Evolutionary conservation across 2,113 vertebrate species (phyloP), one percentile per base, ranked within the genome.

Genomic region (Anas platyrhynchos): DNA sequence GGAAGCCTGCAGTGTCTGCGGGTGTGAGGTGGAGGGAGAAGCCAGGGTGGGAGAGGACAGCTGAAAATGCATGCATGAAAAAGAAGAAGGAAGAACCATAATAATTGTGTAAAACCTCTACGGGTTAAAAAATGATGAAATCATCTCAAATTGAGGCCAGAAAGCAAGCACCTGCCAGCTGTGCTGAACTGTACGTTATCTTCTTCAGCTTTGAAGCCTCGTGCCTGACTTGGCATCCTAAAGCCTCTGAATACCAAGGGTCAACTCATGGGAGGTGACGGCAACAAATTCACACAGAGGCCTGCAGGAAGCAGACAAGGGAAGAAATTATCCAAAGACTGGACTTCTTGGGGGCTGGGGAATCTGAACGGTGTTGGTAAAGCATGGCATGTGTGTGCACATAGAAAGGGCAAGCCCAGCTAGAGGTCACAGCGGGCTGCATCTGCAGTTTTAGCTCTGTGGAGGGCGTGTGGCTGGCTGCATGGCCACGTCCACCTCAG

Each of bases 1-100:
- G 96, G 96, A 97, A 94, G 71, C 83, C 88, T 93, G 89, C 62
- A 84, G 43, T 11, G 43, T 66, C 80, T 25, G 11, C 43, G 84
- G 56, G 16, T 13, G 75, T 41, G 85, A 93, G 59, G 82, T 78
- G 34, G 75, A 86, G 36, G 36, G 75, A 86, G 78, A 72, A 92
- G 44, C 25, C 56, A 50, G 63, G 58, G 25, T 46, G 56, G 52
- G 29, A 59, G 66, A 94, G 54, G 52, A 77, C 66, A 68, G 52
- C 41, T 48, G 76, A 89, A 89, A 93, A 32, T 65, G 59, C 66
- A 17, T 2, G 17, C 7, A 5, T 29, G 31, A 38, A 32, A 41
- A 13, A 6, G 34, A 61, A 69, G 71, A 68, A 71, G 43, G 77
- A 87, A 92, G 31, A 96, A 31, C 11, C 6, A 7, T 75, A 44